These are phyloP conservation scores for Colostygia pectinataria DNA, from an alignment of 2,888 invertebrate species.

Conservation along the genomic window DNA sequence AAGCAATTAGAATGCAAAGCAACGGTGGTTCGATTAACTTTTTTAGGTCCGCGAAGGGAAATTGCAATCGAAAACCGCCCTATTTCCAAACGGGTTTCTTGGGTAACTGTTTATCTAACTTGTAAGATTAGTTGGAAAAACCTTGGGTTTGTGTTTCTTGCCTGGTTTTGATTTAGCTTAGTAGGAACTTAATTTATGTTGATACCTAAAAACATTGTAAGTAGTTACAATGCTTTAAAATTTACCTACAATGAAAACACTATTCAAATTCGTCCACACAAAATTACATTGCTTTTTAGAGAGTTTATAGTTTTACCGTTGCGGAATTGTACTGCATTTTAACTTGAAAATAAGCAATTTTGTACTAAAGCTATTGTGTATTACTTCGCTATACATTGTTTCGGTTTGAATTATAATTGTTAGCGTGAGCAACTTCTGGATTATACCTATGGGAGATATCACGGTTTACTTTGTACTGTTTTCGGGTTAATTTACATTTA, in stretches of 20 bases:
- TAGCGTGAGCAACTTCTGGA: slow-evolving; percentile 13
- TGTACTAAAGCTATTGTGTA: no score
- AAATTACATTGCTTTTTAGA: no score
- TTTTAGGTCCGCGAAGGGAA: slow-evolving; percentile 42
- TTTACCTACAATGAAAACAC: no score
- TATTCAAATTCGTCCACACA: no score
- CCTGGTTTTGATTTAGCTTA: no score
- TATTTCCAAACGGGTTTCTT: slow-evolving; percentile 36
- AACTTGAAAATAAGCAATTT: background rate
- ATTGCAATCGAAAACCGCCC: slow-evolving; percentile 40
- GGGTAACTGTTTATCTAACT: slow-evolving; percentile 22
- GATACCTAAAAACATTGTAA: no score
- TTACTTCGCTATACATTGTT: slow-evolving; percentile 1
- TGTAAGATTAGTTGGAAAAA: slow-evolving; percentile 1
- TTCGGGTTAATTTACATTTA: slow-evolving; percentile 13
- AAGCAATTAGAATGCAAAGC: slow-evolving; percentile 56
- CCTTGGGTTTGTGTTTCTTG: background rate
- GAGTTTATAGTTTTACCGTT: background rate
- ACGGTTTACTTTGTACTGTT: slow-evolving; percentile 8
- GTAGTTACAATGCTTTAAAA: no score
- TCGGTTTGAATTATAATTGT: slow-evolving; percentile 6
- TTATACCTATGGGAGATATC: slow-evolving; percentile 14
- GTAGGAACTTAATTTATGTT: no score
- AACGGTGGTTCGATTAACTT: slow-evolving; percentile 41
- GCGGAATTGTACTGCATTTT: background rate